Conservation (phyloP, 1,140 invertebrate genomes). For the Stegodyphus dumicola region DNA sequence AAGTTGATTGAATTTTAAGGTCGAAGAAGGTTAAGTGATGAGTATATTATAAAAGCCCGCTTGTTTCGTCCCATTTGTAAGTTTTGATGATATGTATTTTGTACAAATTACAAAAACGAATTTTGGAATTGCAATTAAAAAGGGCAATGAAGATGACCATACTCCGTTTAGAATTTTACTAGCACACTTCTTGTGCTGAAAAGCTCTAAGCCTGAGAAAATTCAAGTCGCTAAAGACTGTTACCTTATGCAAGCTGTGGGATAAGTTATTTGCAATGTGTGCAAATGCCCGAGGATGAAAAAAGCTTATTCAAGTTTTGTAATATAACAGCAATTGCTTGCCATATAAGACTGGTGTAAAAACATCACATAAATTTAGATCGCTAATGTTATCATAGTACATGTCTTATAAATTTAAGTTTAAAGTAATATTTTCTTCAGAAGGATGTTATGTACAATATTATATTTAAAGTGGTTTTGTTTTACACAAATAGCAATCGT, state of each 20-base stretch:
- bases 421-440: not conserved
- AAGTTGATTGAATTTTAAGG: too few relatives aligned
- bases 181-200: slow-evolving; percentile 17
- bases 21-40: too few relatives aligned
- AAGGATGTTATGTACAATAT: slow-evolving; percentile 25
- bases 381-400: not conserved
- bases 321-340: slow-evolving; percentile 42
- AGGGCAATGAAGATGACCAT: slow-evolving; percentile 44
- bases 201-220: slow-evolving; percentile 50
- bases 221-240: slow-evolving; percentile 47
- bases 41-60: too few relatives aligned
- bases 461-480: slow-evolving; percentile 28
- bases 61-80: too few relatives aligned
- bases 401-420: slow-evolving; percentile 41
- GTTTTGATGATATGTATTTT: too few relatives aligned
- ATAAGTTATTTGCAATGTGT: slow-evolving; percentile 15
- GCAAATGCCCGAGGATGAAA: slow-evolving; percentile 37
- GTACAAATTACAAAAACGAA: too few relatives aligned
- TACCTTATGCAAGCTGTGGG: slow-evolving; percentile 21
- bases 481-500: slow-evolving; percentile 43
- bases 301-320: slow-evolving; percentile 44
- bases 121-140: not conserved
- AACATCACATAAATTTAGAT: slow-evolving; percentile 41
- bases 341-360: slow-evolving; percentile 45
- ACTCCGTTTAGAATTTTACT: slow-evolving; percentile 14